Percentiles rank a stretch among this genome's conserved stretches.
phyloP scores from a whole-genome alignment of 2,113 vertebrate species.

The Menidia beryllina region DNA sequence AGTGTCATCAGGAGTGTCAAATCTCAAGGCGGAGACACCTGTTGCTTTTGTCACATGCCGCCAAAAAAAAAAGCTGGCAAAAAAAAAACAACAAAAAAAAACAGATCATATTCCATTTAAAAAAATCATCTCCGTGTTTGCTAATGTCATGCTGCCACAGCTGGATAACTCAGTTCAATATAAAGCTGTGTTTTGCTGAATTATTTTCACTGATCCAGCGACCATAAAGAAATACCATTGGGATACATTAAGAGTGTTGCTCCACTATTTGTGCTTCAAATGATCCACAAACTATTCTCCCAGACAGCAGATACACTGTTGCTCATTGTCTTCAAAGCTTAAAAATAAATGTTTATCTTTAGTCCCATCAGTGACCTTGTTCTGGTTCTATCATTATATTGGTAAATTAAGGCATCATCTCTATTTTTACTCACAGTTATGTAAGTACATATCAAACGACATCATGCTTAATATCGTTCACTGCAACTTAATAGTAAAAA shows the following conservation, averaged over 20 bases:
- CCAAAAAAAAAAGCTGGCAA: conserved; percentile 21
- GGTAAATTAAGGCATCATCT: neutral
- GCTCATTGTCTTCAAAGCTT: neutral
- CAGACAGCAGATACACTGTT: neutral
- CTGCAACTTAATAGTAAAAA: too few relatives aligned
- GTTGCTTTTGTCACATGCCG: conserved; percentile 28
- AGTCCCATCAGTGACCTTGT: neutral
- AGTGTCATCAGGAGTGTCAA: conserved; percentile 46
- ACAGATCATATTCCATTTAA: too few relatives aligned
- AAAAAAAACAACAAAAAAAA: conserved; percentile 37
- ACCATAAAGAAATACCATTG: neutral
- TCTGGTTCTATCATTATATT: neutral
- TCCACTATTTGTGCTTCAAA: neutral
- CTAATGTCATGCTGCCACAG: conserved; percentile 6
- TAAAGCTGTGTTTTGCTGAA: conserved; percentile 2
- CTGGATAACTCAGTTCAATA: conserved; percentile 4
- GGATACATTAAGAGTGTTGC: neutral
- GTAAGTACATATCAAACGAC: neutral
- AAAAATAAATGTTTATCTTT: neutral
- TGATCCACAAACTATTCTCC: neutral
- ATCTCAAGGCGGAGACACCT: conserved; percentile 41
- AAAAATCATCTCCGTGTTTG: conserved; percentile 5
- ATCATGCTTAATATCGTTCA: neutral
- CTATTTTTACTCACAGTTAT: neutral
- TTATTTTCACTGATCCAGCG: conserved; percentile 9